A percentile compares a stretch with the other conserved stretches of the same genome.
These are phyloP conservation scores for Daubentonia madagascariensis DNA, from an alignment of 2,113 vertebrate species.

Conservation along the genomic window DNA sequence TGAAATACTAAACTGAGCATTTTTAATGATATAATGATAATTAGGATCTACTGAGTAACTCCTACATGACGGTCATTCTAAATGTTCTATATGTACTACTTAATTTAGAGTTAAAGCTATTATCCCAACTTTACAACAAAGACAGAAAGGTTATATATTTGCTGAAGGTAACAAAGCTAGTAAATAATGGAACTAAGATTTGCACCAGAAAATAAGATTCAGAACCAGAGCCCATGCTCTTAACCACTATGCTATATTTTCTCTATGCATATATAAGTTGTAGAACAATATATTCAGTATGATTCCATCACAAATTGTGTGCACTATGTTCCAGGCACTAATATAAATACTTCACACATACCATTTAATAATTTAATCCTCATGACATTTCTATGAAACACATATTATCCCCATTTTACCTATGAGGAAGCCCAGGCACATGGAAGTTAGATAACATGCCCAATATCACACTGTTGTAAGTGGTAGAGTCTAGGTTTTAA, in stretches of 20 bases:
- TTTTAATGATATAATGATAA: neutral
- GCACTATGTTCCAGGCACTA: neutral
- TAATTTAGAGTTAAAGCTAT: neutral
- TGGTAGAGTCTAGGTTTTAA: neutral
- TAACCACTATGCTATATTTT: neutral
- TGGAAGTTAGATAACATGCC: neutral
- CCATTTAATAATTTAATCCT: neutral
- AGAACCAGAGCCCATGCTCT: neutral
- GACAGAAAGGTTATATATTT: neutral
- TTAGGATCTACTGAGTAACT: neutral
- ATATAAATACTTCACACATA: neutral
- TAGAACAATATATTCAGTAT: neutral
- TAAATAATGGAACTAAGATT: neutral
- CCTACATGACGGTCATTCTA: neutral
- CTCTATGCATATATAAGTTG: neutral
- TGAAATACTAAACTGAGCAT: neutral
- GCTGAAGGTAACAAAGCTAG: neutral
- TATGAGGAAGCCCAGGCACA: neutral
- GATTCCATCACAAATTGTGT: neutral
- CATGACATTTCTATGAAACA: neutral
- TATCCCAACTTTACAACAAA: neutral
- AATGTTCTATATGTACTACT: neutral
- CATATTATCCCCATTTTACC: neutral
- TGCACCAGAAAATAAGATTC: neutral
- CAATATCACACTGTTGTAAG: neutral